A percentile compares a stretch with the other conserved stretches of the same genome.
Evolutionary conservation across 2,113 vertebrate genomes (phyloP).

Genomic region (Gasterosteus nipponicus): DNA sequence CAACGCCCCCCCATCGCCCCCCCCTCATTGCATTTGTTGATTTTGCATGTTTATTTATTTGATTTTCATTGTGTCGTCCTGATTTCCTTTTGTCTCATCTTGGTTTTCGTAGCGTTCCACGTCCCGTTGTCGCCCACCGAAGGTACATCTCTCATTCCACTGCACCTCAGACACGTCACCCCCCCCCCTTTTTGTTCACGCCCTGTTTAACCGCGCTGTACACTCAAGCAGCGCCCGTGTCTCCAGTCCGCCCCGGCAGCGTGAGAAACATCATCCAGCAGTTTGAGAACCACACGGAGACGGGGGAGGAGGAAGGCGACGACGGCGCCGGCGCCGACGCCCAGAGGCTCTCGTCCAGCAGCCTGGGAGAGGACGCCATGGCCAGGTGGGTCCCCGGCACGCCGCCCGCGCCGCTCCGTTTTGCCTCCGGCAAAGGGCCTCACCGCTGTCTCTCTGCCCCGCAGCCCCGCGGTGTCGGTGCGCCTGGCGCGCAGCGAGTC

Average conservation of each 20-base stretch:
- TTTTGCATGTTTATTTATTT: constrained; percentile 28
- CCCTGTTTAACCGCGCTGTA: neutral
- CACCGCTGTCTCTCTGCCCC: neutral
- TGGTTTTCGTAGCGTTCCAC: constrained; percentile 78
- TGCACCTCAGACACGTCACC: neutral
- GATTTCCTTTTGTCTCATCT: constrained; percentile 56
- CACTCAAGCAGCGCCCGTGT: neutral
- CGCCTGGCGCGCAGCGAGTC: constrained; percentile 92
- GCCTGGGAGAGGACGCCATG: constrained; percentile 89
- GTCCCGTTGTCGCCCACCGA: constrained; percentile 80
- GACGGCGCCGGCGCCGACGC: constrained; percentile 35
- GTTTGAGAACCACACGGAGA: constrained; percentile 88
- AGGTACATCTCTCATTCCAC: constrained; percentile 68
- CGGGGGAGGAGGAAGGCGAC: constrained; percentile 78
- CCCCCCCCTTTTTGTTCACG: accelerated
- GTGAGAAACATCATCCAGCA: constrained; percentile 96
- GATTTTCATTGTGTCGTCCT: constrained; percentile 34
- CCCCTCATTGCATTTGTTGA: constrained; percentile 1
- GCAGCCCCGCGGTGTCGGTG: constrained; percentile 73
- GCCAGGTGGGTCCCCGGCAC: constrained; percentile 65
- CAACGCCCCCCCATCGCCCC: neutral
- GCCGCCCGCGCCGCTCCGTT: no score
- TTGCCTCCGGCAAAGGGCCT: no score
- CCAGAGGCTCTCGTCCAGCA: constrained; percentile 87
- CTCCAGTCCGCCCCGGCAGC: constrained; percentile 86